Evolutionary conservation across 2,113 vertebrate species (phyloP).

Genomic region (Taxidea taxus): DNA sequence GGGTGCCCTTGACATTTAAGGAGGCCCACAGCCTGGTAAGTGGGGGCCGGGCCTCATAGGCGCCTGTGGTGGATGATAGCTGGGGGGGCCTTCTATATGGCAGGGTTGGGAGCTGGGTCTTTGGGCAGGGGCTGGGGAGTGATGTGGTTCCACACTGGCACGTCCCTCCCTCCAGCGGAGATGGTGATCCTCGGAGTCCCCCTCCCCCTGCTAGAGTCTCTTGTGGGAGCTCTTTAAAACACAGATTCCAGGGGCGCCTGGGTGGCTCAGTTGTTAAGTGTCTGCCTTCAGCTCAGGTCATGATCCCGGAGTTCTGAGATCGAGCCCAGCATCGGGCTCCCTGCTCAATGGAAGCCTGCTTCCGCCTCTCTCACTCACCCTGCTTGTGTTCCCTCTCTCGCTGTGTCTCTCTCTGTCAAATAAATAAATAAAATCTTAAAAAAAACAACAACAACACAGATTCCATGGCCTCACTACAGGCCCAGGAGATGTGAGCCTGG

Average conservation of each 20-base stretch:
- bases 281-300: no score
- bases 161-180: not conserved
- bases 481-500: not conserved
- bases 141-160: not conserved
- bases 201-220: not conserved
- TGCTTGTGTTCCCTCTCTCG: no score
- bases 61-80: no score
- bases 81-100: no score
- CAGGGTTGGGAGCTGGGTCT: not conserved
- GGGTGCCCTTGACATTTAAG: not conserved
- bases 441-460: no score
- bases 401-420: no score
- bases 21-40: not conserved
- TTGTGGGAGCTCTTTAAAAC: not conserved
- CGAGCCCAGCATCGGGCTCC: no score
- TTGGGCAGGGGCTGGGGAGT: not conserved
- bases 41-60: fast-evolving
- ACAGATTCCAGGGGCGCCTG: not conserved
- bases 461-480: not conserved
- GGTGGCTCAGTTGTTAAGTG: no score
- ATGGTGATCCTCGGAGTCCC: not conserved
- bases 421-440: no score
- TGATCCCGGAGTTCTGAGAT: no score
- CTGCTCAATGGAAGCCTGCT: no score
- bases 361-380: no score